Conservation (phyloP, 2,113 vertebrate species). For the Phylloscopus trochilus region DNA sequence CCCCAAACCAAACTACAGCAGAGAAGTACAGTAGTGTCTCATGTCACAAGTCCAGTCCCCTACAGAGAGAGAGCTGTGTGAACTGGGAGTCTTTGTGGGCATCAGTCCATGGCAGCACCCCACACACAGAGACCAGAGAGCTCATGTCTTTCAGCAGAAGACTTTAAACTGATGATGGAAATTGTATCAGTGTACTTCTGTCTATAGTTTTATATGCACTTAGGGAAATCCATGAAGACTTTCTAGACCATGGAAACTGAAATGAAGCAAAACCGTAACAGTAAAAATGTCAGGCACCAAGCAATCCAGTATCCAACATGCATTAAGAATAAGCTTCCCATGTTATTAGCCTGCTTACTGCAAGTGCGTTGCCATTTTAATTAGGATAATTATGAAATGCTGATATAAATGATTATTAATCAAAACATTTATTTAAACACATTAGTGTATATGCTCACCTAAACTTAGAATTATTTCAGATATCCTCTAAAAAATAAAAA, state of each 20-base stretch:
- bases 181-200: neutral
- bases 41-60: neutral
- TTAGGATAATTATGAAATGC: neutral
- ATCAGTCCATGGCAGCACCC: neutral
- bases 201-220: neutral
- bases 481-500: neutral
- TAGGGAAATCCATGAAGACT: neutral
- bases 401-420: neutral
- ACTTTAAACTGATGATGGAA: neutral
- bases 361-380: neutral
- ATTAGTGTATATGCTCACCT: neutral
- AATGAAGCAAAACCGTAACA: neutral
- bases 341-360: neutral
- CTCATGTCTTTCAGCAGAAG: neutral
- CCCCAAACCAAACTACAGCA: neutral
- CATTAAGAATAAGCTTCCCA: neutral
- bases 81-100: neutral
- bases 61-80: neutral
- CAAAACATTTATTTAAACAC: neutral
- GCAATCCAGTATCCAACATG: neutral
- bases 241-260: neutral
- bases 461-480: neutral
- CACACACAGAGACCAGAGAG: neutral
- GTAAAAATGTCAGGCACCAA: neutral
- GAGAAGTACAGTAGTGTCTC: neutral